These are phyloP conservation scores for Tenualosa ilisha DNA, from an alignment of 2,797 vertebrate species.

Conservation along the genomic window DNA sequence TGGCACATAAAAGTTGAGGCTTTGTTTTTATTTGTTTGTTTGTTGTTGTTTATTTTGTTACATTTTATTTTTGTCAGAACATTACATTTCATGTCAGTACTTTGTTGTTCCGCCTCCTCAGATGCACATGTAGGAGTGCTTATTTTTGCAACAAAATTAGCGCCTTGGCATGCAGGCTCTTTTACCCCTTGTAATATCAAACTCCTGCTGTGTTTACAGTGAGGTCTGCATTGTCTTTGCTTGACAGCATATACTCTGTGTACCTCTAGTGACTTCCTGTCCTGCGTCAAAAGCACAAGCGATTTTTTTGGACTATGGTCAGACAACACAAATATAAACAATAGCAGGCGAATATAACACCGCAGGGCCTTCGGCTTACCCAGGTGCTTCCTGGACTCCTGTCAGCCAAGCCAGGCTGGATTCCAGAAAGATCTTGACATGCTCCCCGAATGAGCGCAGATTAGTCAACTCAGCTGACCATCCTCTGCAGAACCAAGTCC, in stretches of 20 bases:
- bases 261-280: constrained; percentile 65
- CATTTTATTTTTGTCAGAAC: background rate
- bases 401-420: constrained; percentile 28
- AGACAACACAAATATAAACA: constrained; percentile 71
- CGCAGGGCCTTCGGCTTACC: constrained; percentile 41
- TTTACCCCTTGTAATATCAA: background rate
- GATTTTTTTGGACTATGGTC: constrained; percentile 38
- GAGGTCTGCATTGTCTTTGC: background rate
- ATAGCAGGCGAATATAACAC: constrained; percentile 58
- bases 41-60: too few relatives aligned
- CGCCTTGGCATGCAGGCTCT: background rate
- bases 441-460: constrained; percentile 27
- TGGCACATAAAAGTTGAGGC: background rate
- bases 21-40: background rate
- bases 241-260: constrained; percentile 35
- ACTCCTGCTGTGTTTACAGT: background rate
- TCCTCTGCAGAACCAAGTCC: background rate
- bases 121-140: constrained; percentile 15
- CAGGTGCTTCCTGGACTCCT: constrained; percentile 77
- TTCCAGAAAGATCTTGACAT: constrained; percentile 29
- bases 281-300: constrained; percentile 64
- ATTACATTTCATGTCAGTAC: background rate
- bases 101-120: background rate
- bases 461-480: background rate
- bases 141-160: constrained; percentile 10